Conservation (phyloP, 1,140 invertebrate species). For the Leptoteleia sp. region DNA sequence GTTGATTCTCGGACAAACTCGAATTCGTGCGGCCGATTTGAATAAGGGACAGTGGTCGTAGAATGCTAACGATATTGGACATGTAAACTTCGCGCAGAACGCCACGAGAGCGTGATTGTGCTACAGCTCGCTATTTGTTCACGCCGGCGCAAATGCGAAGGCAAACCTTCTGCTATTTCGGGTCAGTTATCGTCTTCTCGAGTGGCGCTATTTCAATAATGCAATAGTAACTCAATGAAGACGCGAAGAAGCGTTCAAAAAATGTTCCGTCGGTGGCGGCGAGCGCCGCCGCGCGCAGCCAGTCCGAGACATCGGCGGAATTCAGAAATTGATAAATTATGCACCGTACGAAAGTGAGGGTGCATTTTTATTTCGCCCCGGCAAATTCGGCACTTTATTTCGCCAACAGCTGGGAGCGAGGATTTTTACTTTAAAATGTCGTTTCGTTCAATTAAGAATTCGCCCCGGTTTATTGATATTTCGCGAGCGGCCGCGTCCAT, state of each 20-base stretch:
- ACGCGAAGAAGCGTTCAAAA: slow-evolving; percentile 32
- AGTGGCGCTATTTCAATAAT: slow-evolving; percentile 71
- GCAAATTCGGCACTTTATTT: not conserved
- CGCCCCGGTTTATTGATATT: no score
- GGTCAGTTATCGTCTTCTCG: slow-evolving; percentile 77
- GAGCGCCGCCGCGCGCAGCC: not conserved
- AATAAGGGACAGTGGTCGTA: slow-evolving; percentile 69
- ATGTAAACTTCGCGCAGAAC: slow-evolving; percentile 70
- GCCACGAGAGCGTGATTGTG: slow-evolving; percentile 69
- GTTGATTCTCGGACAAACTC: slow-evolving; percentile 56
- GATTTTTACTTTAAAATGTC: no score
- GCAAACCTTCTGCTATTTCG: slow-evolving; percentile 74
- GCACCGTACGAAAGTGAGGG: not conserved
- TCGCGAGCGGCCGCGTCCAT: no score
- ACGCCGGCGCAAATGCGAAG: slow-evolving; percentile 72
- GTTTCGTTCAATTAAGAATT: no score
- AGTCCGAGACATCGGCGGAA: not conserved
- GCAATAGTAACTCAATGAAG: slow-evolving; percentile 35
- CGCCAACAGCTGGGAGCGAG: no score
- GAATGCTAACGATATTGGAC: slow-evolving; percentile 74
- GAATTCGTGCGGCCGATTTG: slow-evolving; percentile 67
- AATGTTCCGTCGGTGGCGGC: no score
- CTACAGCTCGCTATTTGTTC: slow-evolving; percentile 70
- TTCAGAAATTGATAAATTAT: not conserved
- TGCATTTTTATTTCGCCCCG: not conserved